These are phyloP conservation scores for Gambusia affinis DNA, from an alignment of 2,113 vertebrate genomes.

Conservation along the genomic window DNA sequence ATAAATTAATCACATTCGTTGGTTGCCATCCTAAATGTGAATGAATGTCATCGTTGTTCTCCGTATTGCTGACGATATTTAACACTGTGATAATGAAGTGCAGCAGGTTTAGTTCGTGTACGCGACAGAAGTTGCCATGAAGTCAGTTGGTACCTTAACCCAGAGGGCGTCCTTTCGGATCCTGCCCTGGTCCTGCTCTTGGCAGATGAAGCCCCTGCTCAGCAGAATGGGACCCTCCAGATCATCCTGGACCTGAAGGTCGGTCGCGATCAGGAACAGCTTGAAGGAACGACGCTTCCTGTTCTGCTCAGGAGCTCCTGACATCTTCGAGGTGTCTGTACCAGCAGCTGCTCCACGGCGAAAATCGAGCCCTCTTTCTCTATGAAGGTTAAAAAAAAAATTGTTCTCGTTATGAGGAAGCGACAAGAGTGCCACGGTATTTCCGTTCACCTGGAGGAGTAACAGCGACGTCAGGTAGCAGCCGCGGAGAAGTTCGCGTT, in stretches of 20 bases:
- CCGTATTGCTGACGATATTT: no score
- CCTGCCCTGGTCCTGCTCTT: slow-evolving; percentile 64
- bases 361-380: neutral
- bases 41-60: no score
- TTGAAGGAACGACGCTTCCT: slow-evolving; percentile 67
- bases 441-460: neutral
- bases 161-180: slow-evolving; percentile 60
- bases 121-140: neutral
- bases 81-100: no score
- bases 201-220: slow-evolving; percentile 75
- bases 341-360: neutral
- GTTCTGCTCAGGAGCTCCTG: slow-evolving; percentile 53
- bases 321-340: slow-evolving; percentile 59
- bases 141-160: slow-evolving; percentile 74
- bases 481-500: neutral
- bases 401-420: neutral
- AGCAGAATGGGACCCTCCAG: slow-evolving; percentile 78
- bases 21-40: no score
- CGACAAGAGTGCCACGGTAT: neutral
- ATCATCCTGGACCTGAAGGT: slow-evolving; percentile 72
- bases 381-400: neutral
- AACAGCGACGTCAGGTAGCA: slow-evolving; percentile 19
- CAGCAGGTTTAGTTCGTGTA: no score
- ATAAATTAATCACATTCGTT: no score
- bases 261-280: slow-evolving; percentile 71